Base-by-base conservation (phyloP, 2,888 invertebrate species). In the Leptinotarsa juncta region DNA sequence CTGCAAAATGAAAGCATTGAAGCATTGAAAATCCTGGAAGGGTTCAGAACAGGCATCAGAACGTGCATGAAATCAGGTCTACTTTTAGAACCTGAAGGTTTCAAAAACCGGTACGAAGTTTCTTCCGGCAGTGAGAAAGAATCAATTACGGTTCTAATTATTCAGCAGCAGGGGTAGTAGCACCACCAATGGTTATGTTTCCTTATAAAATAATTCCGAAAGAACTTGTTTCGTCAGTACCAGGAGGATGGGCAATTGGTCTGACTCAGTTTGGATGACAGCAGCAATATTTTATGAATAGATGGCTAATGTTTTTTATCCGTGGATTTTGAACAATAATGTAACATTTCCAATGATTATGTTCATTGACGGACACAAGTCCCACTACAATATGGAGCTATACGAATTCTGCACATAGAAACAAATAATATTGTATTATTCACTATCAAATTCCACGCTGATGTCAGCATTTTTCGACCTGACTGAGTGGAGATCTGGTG, bases 151-250 rank as follows among this genome's bases (percentile, higher is more conserved):
- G 1, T 20, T 20, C 20, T 20, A 77, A 72, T 65, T 80, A 53
- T 67, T 68, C 75, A 14, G 80, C 78, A 49, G 18, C n/a, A 69
- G 65, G 83, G 84, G 57, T 68, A 66, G 50, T 73, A 60, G 75
- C 74, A 53, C 81, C 81, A 26, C 82, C 83, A 50, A 81, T 81
- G 75, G 73, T 81, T 42, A 78, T 82, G 50, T 81, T 76, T 68
- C 81, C 83, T 10, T 81, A 81, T 65, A 79, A 82, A 78, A 60
- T 82, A 55, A 76, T 82, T 65, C 81, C 81, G 10, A 55, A 60
- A 71, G 67, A 65, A 26, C n/a, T 49, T 68, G 49, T n/a, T 32
- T 42, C 14, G 48, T 18, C 14, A 67, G 67, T 51, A 67, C 55
- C 62, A 60, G 42, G 70, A 66, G 62, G 55, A 32, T 77, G 70